Conservation (phyloP, 2,113 vertebrate species). For the Equus przewalskii region DNA sequence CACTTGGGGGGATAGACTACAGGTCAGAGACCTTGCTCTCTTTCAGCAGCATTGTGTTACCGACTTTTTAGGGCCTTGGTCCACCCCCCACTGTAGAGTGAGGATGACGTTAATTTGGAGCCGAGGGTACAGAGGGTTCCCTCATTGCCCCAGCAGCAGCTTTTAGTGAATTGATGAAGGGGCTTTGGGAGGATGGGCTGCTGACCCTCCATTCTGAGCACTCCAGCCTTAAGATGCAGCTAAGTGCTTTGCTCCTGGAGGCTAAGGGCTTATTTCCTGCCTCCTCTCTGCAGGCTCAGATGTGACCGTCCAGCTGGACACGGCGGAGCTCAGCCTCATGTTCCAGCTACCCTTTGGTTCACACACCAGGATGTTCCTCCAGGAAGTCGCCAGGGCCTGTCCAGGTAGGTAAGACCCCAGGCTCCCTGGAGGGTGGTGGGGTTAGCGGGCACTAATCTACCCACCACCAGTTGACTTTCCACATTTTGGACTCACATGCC, state of each 20-base stretch:
- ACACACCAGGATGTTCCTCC: constrained; percentile 92
- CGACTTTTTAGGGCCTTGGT: neutral
- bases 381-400: constrained; percentile 90
- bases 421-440: neutral
- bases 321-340: constrained; percentile 83
- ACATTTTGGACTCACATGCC: neutral
- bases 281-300: constrained; percentile 91
- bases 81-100: neutral
- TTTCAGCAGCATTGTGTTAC: neutral
- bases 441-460: neutral
- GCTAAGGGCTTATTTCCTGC: neutral
- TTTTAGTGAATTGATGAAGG: neutral
- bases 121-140: neutral
- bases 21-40: neutral
- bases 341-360: constrained; percentile 95
- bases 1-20: neutral
- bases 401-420: constrained; percentile 87
- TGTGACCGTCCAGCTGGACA: constrained; percentile 90
- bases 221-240: neutral
- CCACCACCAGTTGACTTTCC: neutral
- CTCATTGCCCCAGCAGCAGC: neutral
- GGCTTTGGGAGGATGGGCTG: neutral
- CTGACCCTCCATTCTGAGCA: neutral
- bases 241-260: neutral
- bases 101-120: neutral